These are phyloP conservation scores for Perithous albicinctus DNA, from an alignment of 2,888 invertebrate genomes.

Conservation along the genomic window DNA sequence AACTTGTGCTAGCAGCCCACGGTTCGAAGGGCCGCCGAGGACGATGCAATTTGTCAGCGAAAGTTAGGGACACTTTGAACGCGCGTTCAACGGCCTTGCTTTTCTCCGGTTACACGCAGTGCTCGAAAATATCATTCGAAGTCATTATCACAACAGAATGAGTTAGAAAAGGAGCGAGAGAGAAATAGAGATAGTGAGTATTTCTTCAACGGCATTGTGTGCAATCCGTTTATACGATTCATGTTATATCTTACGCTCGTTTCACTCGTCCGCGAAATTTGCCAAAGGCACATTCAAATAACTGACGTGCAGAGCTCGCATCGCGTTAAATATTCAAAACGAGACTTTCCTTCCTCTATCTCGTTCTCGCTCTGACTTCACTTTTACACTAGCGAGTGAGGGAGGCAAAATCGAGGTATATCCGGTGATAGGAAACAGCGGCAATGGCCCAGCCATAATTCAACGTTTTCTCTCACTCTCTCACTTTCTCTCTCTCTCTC, in stretches of 20 bases:
- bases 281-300: conserved; percentile 58
- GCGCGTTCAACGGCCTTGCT: conserved; percentile 7
- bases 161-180: conserved; percentile 5
- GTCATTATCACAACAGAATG: conserved; percentile 16
- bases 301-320: conserved; percentile 32
- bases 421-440: conserved; percentile 65
- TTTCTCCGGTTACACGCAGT: conserved; percentile 6
- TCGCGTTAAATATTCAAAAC: conserved; percentile 67
- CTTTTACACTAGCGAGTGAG: conserved; percentile 54
- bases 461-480: conserved; percentile 55
- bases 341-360: conserved; percentile 52
- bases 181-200: not conserved
- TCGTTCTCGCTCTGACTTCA: conserved; percentile 41
- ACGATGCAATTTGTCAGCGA: conserved; percentile 55
- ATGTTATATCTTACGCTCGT: conserved; percentile 49
- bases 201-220: not conserved
- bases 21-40: conserved; percentile 38
- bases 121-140: conserved; percentile 45
- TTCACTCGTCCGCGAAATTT: conserved; percentile 57
- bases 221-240: conserved; percentile 9
- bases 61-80: conserved; percentile 55
- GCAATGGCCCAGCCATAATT: conserved; percentile 66
- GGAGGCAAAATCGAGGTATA: conserved; percentile 47
- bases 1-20: conserved; percentile 18
- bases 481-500: conserved; percentile 44